Percentiles rank a stretch among this genome's conserved stretches.
phyloP scores from a whole-genome alignment of 2,888 invertebrate species.

The Globia sparganii region DNA sequence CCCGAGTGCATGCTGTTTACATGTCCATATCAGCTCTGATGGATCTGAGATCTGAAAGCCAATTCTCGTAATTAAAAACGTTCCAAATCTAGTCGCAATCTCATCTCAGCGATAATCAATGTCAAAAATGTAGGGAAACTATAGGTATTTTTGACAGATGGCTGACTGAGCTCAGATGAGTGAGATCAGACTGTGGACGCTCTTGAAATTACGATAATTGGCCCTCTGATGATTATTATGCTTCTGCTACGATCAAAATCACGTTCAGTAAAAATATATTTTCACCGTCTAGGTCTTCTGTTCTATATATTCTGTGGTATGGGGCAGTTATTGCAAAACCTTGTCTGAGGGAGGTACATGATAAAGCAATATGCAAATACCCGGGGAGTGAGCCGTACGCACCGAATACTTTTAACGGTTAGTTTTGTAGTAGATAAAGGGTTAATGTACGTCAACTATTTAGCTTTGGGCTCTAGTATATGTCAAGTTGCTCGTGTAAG shows the following conservation, averaged over 20 bases:
- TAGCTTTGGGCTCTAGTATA: neutral
- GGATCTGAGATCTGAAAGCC: too few relatives aligned
- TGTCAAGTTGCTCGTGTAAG: neutral
- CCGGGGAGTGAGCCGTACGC: conserved; percentile 55
- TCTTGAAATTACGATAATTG: too few relatives aligned
- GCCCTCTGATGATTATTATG: too few relatives aligned
- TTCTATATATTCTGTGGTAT: neutral
- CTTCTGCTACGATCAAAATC: neutral
- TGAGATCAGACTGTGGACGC: too few relatives aligned
- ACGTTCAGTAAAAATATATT: neutral
- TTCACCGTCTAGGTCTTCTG: conserved; percentile 24
- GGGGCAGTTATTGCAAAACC: conserved; percentile 76
- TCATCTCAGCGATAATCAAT: too few relatives aligned
- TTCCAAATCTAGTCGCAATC: too few relatives aligned
- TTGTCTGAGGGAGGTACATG: conserved; percentile 75
- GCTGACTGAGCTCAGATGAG: too few relatives aligned
- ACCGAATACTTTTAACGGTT: conserved; percentile 39
- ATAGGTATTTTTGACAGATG: too few relatives aligned
- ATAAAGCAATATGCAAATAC: conserved; percentile 81
- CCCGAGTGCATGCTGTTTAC: too few relatives aligned
- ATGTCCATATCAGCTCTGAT: too few relatives aligned
- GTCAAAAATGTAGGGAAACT: too few relatives aligned
- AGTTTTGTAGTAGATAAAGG: neutral
- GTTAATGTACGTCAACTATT: neutral
- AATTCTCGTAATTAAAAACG: too few relatives aligned